Conservation (phyloP, 2,113 vertebrate species). For the Paralichthys olivaceus region DNA sequence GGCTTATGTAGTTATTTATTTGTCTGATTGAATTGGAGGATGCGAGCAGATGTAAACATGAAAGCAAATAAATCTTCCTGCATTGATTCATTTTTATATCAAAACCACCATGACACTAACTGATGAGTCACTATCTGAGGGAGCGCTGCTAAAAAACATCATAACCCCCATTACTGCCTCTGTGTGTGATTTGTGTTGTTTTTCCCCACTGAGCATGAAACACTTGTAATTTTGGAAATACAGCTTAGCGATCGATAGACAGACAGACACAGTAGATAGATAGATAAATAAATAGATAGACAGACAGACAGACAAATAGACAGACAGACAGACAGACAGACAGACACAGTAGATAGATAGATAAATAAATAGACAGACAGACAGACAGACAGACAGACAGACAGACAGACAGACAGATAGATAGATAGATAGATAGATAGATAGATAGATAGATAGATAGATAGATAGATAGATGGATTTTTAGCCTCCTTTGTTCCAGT, state of each 20-base stretch:
- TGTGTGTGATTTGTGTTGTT: not conserved
- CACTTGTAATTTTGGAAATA: not conserved
- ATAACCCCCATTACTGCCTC: not conserved
- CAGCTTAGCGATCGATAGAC: not conserved
- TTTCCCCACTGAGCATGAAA: constrained; percentile 5
- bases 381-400: not conserved
- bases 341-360: not conserved
- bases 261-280: not conserved
- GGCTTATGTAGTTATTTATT: not conserved
- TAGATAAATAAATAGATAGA: constrained; percentile 2
- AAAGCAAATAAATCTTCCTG: not conserved
- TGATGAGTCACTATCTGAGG: constrained; percentile 34
- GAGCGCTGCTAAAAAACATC: constrained; percentile 15
- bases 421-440: too few relatives aligned
- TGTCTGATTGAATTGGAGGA: not conserved
- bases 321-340: too few relatives aligned
- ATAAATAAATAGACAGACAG: not conserved
- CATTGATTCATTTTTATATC: constrained; percentile 1
- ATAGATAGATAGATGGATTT: not conserved
- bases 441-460: not conserved
- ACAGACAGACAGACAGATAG: not conserved
- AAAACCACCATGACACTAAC: not conserved
- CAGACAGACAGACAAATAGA: not conserved
- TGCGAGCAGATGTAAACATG: not conserved
- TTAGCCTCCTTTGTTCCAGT: not conserved